phyloP scores from a whole-genome alignment of 2,113 vertebrate genomes.

The Anseranas semipalmata region DNA sequence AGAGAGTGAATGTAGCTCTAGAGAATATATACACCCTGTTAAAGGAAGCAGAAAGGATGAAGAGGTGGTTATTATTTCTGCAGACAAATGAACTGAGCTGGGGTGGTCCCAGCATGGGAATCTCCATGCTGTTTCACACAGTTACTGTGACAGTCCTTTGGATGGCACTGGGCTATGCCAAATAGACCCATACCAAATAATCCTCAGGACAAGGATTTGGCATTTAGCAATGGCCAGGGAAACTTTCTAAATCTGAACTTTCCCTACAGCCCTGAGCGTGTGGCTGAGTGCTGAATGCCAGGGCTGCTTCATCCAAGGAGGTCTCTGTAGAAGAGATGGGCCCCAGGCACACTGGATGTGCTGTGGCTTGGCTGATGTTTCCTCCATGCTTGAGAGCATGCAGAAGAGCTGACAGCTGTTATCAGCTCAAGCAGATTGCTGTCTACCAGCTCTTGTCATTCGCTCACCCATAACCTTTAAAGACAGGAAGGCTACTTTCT shows the following conservation, averaged over 20 bases:
- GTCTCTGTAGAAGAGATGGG: background rate
- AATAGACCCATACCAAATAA: background rate
- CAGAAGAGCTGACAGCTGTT: background rate
- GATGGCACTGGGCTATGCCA: background rate
- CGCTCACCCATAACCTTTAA: accelerated
- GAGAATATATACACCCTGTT: background rate
- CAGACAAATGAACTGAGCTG: background rate
- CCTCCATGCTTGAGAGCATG: background rate
- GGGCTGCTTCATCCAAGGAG: background rate
- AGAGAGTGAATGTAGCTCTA: background rate
- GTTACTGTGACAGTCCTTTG: background rate
- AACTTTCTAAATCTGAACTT: background rate
- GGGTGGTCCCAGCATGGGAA: background rate
- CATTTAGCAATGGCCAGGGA: background rate
- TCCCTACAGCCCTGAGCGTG: accelerated
- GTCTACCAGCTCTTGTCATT: background rate
- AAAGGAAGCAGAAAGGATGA: background rate
- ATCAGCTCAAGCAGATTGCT: background rate
- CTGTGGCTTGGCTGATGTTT: background rate
- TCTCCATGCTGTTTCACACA: background rate
- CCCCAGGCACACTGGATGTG: background rate
- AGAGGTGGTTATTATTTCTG: background rate
- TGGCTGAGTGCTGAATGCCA: background rate
- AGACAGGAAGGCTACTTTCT: background rate
- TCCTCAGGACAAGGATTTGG: background rate